Conservation (phyloP, 2,113 vertebrate genomes). For the Scortum barcoo region DNA sequence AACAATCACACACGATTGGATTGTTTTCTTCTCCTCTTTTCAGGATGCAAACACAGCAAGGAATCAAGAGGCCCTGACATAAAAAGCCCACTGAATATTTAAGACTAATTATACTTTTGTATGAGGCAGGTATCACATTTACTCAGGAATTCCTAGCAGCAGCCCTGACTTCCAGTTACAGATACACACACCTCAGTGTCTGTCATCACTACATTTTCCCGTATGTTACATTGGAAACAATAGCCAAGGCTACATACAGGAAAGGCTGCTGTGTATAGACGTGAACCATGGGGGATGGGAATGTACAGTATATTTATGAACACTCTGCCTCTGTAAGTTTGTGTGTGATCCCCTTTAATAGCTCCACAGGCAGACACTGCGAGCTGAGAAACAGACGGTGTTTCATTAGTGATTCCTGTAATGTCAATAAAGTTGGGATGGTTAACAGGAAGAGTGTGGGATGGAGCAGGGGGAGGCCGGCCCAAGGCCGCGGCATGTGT, state of each 20-base stretch:
- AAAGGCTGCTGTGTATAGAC: constrained; percentile 18
- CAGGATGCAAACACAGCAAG: neutral
- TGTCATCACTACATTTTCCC: constrained; percentile 55
- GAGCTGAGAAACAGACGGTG: constrained; percentile 71
- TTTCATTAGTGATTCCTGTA: constrained; percentile 87
- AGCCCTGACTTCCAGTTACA: constrained; percentile 65
- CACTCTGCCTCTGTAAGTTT: constrained; percentile 41
- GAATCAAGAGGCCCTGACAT: neutral
- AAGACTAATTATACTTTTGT: neutral
- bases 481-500: constrained; percentile 75
- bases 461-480: constrained; percentile 47
- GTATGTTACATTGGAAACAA: constrained; percentile 38
- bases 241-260: constrained; percentile 65
- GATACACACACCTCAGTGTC: constrained; percentile 35
- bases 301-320: constrained; percentile 41
- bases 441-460: constrained; percentile 85
- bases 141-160: constrained; percentile 2
- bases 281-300: constrained; percentile 48
- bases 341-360: constrained; percentile 48
- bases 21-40: constrained; percentile 35
- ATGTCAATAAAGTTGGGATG: constrained; percentile 82
- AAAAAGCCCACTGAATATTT: neutral
- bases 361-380: constrained; percentile 44
- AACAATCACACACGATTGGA: neutral
- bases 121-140: neutral